Evolutionary conservation across 2,888 invertebrate genomes (phyloP).

Genomic region (Blera fallax): DNA sequence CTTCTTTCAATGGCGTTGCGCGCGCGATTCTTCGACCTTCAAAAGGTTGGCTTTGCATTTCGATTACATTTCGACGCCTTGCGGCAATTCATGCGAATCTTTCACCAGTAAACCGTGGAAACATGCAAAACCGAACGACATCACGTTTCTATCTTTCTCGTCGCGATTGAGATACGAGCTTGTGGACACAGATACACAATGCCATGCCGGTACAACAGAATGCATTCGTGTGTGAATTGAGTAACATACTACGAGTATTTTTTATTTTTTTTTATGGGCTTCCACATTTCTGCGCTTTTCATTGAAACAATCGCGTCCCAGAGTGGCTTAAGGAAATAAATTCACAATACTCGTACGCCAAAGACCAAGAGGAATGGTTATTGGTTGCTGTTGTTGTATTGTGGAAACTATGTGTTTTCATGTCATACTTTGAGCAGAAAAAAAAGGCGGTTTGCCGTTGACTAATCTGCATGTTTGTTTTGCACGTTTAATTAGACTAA

Average conservation of each 20-base stretch:
- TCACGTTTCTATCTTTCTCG: constrained; percentile 33
- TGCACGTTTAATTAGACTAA: constrained; percentile 31
- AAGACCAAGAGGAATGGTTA: background rate
- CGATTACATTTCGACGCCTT: constrained; percentile 53
- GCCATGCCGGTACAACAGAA: background rate
- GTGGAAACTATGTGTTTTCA: background rate
- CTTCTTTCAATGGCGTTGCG: constrained; percentile 6
- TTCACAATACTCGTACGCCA: background rate
- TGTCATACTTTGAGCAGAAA: constrained; percentile 2
- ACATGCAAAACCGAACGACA: constrained; percentile 63
- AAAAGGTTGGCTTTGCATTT: constrained; percentile 62
- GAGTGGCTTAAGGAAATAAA: constrained; percentile 13
- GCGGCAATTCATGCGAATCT: constrained; percentile 60
- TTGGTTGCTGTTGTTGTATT: background rate
- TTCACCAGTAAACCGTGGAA: constrained; percentile 43
- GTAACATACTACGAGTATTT: constrained; percentile 27
- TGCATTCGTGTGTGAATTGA: constrained; percentile 3
- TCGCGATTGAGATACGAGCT: background rate
- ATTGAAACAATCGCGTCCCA: constrained; percentile 9
- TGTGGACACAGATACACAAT: background rate
- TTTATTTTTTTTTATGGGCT: constrained; percentile 5
- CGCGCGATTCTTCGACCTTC: constrained; percentile 39
- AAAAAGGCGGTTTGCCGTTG: constrained; percentile 13
- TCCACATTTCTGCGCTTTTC: background rate
- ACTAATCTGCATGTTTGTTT: constrained; percentile 54